Conservation (phyloP, 2,113 vertebrate genomes). For the Indicator indicator region DNA sequence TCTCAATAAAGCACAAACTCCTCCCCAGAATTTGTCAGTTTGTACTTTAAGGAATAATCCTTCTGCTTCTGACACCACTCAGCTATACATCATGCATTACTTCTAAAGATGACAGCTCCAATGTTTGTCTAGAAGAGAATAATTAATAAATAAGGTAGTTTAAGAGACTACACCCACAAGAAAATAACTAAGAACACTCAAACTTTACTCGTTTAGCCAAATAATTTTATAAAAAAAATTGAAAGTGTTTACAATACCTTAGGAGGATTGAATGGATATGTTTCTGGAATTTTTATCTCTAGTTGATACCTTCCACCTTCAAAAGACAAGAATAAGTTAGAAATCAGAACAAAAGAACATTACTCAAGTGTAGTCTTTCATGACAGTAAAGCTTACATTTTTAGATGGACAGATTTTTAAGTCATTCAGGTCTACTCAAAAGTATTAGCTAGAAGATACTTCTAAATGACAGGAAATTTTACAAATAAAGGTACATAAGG, state of each 20-base stretch:
- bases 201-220: not conserved
- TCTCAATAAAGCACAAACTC: not conserved
- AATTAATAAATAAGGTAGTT: not conserved
- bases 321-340: constrained; percentile 29
- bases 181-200: not conserved
- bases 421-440: not conserved
- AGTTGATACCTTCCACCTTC: constrained; percentile 95
- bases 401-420: not conserved
- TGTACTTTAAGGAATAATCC: not conserved
- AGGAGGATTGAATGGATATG: constrained; percentile 98
- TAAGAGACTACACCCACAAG: not conserved
- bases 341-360: not conserved
- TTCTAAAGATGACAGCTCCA: not conserved
- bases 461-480: not conserved
- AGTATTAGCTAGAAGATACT: not conserved
- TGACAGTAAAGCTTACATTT: not conserved
- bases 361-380: not conserved
- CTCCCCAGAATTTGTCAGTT: not conserved
- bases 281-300: constrained; percentile 99
- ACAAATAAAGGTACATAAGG: not conserved
- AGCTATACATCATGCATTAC: not conserved
- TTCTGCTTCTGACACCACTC: not conserved
- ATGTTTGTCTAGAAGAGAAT: not conserved
- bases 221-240: not conserved
- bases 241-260: constrained; percentile 84